These are phyloP conservation scores for Gymnocypris eckloni DNA, from an alignment of 2,797 vertebrate species.

Conservation along the genomic window DNA sequence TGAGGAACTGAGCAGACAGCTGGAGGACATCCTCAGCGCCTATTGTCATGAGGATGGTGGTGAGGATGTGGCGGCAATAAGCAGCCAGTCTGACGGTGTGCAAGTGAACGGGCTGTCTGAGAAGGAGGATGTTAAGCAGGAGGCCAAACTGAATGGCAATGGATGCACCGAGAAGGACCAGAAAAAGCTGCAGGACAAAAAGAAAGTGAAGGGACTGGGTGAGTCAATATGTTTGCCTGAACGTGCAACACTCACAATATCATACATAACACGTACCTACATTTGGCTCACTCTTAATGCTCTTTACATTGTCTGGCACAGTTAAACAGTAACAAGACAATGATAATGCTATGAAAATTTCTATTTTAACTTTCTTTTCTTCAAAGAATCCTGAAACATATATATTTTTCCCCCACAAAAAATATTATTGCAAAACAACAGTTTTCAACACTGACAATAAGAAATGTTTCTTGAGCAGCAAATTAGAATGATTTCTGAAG, in stretches of 20 bases:
- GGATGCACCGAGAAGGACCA: conserved; percentile 80
- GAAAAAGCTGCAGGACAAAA: conserved; percentile 91
- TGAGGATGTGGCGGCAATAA: conserved; percentile 78
- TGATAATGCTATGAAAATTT: neutral
- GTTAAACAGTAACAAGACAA: neutral
- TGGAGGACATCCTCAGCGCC: conserved; percentile 95
- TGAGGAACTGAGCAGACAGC: conserved; percentile 91
- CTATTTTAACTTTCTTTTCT: neutral
- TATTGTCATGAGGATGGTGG: conserved; percentile 86
- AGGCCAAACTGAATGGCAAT: conserved; percentile 79
- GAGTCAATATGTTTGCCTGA: conserved; percentile 52
- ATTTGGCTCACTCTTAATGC: neutral
- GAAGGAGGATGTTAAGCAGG: conserved; percentile 76
- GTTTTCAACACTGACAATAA: neutral
- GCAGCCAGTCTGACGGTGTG: conserved; percentile 78
- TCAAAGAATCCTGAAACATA: neutral
- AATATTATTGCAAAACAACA: neutral
- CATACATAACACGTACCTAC: neutral
- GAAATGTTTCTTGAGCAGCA: neutral
- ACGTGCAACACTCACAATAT: too few species aligned
- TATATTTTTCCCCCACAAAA: neutral
- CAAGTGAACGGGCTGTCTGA: conserved; percentile 86
- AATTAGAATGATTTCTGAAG: neutral
- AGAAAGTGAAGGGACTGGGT: conserved; percentile 96
- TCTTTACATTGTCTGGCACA: neutral